Conservation (phyloP, 1,140 invertebrate species). For the Cydia strobilella region DNA sequence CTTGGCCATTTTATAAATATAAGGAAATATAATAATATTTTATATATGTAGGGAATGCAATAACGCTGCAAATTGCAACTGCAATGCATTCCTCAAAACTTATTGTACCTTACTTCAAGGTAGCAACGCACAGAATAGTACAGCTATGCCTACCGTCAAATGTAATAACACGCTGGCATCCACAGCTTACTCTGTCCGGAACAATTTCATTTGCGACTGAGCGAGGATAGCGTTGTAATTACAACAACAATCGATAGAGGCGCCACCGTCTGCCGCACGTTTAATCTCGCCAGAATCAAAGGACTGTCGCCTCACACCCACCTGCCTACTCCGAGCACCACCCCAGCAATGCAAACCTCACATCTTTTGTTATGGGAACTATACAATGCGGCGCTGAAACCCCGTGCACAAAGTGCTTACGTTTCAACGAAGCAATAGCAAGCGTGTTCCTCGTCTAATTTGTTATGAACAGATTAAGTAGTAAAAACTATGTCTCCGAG, state of each 20-base stretch:
- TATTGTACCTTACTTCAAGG: conserved; percentile 33
- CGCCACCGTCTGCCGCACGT: conserved; percentile 79
- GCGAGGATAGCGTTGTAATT: conserved; percentile 79
- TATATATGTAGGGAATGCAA: conserved; percentile 22
- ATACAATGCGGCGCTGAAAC: conserved; percentile 48
- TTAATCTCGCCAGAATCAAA: conserved; percentile 80
- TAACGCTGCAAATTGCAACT: conserved; percentile 30
- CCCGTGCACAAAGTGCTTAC: background rate
- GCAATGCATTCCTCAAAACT: background rate
- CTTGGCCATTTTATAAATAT: background rate
- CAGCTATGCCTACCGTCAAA: conserved; percentile 48
- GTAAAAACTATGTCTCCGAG: conserved; percentile 73
- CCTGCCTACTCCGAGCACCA: conserved; percentile 57
- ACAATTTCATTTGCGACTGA: conserved; percentile 80
- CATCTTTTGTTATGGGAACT: conserved; percentile 30
- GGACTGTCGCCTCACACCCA: conserved; percentile 76
- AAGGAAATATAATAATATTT: no score
- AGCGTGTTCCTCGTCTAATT: conserved; percentile 37
- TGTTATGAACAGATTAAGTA: conserved; percentile 59
- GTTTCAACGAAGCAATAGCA: conserved; percentile 47
- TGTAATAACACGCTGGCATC: conserved; percentile 70
- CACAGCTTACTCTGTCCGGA: conserved; percentile 74
- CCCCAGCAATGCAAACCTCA: conserved; percentile 42
- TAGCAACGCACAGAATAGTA: conserved; percentile 50
- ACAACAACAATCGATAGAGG: conserved; percentile 80